Conservation (phyloP, 2,113 vertebrate genomes). For the Aspiorhynchus laticeps region DNA sequence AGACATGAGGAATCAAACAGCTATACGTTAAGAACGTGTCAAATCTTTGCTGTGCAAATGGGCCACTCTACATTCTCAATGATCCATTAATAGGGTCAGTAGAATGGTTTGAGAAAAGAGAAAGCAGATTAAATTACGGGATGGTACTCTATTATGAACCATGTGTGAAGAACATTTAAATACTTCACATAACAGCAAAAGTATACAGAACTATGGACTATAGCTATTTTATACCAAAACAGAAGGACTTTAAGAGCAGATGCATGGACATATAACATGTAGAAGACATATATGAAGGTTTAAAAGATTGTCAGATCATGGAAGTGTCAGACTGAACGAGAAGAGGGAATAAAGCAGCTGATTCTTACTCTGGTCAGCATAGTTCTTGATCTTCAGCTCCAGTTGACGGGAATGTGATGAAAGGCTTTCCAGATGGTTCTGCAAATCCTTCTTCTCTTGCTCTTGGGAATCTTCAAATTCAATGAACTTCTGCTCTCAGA, state of each 20-base stretch:
- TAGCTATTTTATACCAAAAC: not conserved
- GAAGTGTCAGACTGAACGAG: not conserved
- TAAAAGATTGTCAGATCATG: not conserved
- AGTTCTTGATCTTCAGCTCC: slow-evolving; percentile 96
- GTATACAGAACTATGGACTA: not conserved
- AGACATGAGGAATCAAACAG: not conserved
- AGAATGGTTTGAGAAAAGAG: slow-evolving; percentile 56
- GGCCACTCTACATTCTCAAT: slow-evolving; percentile 13
- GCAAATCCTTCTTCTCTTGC: slow-evolving; percentile 96
- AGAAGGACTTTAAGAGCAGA: not conserved
- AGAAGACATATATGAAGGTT: not conserved
- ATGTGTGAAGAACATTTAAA: slow-evolving; percentile 43
- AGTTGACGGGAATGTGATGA: slow-evolving; percentile 91
- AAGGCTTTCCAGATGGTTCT: slow-evolving; percentile 87
- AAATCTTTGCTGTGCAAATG: not conserved
- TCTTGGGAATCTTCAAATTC: slow-evolving; percentile 98
- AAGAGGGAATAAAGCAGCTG: not conserved
- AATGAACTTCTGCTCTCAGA: slow-evolving; percentile 87
- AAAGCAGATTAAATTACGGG: slow-evolving; percentile 26
- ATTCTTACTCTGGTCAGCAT: slow-evolving; percentile 90
- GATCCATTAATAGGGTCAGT: slow-evolving; percentile 59
- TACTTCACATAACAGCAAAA: not conserved
- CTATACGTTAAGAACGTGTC: not conserved
- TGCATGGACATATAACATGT: not conserved
- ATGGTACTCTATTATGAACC: slow-evolving; percentile 69